A percentile compares a stretch with the other conserved stretches of the same genome.
Conservation (phyloP, 2,888 invertebrate species). For the Chelonus formosanus region DNA sequence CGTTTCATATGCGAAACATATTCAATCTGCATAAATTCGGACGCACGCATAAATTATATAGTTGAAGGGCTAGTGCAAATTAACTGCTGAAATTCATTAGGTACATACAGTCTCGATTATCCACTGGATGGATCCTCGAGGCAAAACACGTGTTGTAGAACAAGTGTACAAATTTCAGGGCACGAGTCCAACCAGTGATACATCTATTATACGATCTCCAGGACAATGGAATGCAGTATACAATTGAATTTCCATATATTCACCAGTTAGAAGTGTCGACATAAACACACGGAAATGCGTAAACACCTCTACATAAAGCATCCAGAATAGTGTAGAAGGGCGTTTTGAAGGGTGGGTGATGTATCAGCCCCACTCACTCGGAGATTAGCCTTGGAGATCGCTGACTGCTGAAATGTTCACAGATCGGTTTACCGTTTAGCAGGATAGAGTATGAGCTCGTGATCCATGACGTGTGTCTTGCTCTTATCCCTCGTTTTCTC, state of each 20-base stretch:
- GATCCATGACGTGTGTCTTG: constrained; percentile 50
- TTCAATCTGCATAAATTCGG: constrained; percentile 6
- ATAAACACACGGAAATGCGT: constrained; percentile 13
- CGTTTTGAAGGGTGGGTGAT: constrained; percentile 45
- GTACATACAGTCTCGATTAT: constrained; percentile 17
- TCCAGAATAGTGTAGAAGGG: constrained; percentile 20
- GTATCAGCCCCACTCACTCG: constrained; percentile 60
- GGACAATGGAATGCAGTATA: neutral
- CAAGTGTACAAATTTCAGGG: constrained; percentile 1
- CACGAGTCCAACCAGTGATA: neutral
- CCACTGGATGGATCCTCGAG: constrained; percentile 8
- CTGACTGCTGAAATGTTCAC: constrained; percentile 65
- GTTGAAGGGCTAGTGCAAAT: constrained; percentile 1
- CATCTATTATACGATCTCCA: neutral
- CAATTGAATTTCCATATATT: constrained; percentile 29
- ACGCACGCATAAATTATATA: constrained; percentile 18
- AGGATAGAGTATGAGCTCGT: constrained; percentile 62
- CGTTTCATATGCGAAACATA: neutral
- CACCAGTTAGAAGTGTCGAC: neutral
- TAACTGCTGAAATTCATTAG: constrained; percentile 19
- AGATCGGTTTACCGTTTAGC: constrained; percentile 65
- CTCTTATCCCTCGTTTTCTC: constrained; percentile 24
- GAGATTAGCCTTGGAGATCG: constrained; percentile 63
- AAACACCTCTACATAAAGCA: constrained; percentile 29
- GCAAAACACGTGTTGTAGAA: constrained; percentile 22